A percentile compares a stretch with the other conserved stretches of the same genome.
phyloP scores from a whole-genome alignment of 2,888 invertebrate species.

The Anarsia innoxiella region DNA sequence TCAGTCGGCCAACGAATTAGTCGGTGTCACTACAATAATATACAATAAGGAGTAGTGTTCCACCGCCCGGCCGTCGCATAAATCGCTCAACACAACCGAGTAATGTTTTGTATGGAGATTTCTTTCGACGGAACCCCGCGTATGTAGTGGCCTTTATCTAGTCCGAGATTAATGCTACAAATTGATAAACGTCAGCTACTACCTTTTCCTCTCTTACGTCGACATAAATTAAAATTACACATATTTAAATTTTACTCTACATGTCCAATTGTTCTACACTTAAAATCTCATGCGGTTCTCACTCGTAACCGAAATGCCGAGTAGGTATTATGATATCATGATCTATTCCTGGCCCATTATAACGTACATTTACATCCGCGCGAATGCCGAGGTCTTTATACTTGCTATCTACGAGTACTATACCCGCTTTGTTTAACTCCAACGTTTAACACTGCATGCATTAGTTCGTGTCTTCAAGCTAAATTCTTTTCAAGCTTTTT shows the following conservation, averaged over 20 bases:
- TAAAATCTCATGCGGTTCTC: slow-evolving; percentile 26
- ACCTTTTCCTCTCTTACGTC: slow-evolving; percentile 19
- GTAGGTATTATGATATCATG: slow-evolving; percentile 59
- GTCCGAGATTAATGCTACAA: slow-evolving; percentile 65
- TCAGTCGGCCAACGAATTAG: slow-evolving; percentile 73
- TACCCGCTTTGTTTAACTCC: slow-evolving; percentile 16
- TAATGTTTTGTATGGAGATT: slow-evolving; percentile 76
- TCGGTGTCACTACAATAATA: slow-evolving; percentile 74
- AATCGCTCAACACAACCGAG: slow-evolving; percentile 67
- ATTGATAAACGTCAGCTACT: slow-evolving; percentile 48
- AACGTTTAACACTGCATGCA: slow-evolving; percentile 31
- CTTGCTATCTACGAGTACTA: slow-evolving; percentile 24
- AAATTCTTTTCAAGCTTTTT: slow-evolving; percentile 32
- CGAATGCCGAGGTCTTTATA: slow-evolving; percentile 51
- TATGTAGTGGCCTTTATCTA: slow-evolving; percentile 68
- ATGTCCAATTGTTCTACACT: slow-evolving; percentile 4
- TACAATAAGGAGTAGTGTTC: slow-evolving; percentile 64
- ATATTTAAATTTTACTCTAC: slow-evolving; percentile 19
- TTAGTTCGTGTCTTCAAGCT: slow-evolving; percentile 39
- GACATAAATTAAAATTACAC: slow-evolving; percentile 25
- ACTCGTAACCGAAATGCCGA: slow-evolving; percentile 40
- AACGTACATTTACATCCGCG: slow-evolving; percentile 44
- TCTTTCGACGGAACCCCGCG: slow-evolving; percentile 64
- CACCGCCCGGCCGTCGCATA: slow-evolving; percentile 61
- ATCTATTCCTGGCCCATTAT: slow-evolving; percentile 55